Evolutionary conservation across 2,797 vertebrate genomes (phyloP).

Genomic region (Menidia menidia): DNA sequence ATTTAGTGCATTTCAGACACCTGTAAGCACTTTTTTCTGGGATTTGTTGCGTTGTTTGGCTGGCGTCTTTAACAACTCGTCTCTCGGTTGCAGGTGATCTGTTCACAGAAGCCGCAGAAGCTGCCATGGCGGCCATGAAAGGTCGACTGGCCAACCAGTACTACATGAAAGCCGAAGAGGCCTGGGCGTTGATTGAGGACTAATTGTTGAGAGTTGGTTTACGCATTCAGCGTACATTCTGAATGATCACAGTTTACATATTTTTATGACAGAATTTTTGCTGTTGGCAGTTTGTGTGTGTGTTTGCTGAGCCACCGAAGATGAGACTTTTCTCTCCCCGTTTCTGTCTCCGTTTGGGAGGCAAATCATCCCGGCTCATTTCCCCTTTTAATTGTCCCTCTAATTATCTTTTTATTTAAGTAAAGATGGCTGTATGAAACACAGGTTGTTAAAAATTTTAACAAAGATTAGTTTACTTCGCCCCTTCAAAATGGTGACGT

Average conservation of each 20-base stretch:
- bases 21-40: no score
- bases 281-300: slow-evolving; percentile 32
- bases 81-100: slow-evolving; percentile 85
- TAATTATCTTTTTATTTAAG: slow-evolving; percentile 6
- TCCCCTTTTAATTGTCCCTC: slow-evolving; percentile 23
- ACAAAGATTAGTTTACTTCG: slow-evolving; percentile 18
- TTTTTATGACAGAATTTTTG: slow-evolving; percentile 50
- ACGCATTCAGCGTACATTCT: slow-evolving; percentile 28
- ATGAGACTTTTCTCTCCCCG: slow-evolving; percentile 1
- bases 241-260: slow-evolving; percentile 67
- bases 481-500: not conserved
- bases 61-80: not conserved
- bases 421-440: slow-evolving; percentile 32
- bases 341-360: slow-evolving; percentile 27
- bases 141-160: slow-evolving; percentile 94
- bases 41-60: no score
- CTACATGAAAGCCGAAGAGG: slow-evolving; percentile 96
- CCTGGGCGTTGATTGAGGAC: slow-evolving; percentile 93
- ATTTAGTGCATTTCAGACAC: no score
- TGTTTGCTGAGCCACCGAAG: slow-evolving; percentile 14
- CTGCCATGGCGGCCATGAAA: slow-evolving; percentile 95
- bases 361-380: slow-evolving; percentile 6
- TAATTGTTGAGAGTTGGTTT: slow-evolving; percentile 37
- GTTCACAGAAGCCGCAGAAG: slow-evolving; percentile 95
- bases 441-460: slow-evolving; percentile 17